These are phyloP conservation scores for Phaethornis superciliosus DNA, from an alignment of 2,113 vertebrate species.

Conservation along the genomic window DNA sequence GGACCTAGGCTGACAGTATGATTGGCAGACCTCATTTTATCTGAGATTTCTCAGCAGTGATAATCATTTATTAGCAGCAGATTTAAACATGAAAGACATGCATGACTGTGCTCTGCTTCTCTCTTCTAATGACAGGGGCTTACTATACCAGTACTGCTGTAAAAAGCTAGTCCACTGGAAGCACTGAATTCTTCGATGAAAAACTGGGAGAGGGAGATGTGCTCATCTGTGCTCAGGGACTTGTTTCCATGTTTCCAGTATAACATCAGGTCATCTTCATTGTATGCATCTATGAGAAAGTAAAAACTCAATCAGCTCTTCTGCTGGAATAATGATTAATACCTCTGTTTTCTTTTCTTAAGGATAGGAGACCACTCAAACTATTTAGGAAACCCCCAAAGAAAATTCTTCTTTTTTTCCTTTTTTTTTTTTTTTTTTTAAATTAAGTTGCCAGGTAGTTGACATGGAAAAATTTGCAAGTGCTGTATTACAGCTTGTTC, in stretches of 20 bases:
- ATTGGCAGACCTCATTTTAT: background rate
- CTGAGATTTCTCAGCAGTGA: background rate
- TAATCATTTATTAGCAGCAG: background rate
- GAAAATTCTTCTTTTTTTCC: background rate
- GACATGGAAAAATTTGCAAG: background rate
- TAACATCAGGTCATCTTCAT: slow-evolving; percentile 91
- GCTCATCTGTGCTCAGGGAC: slow-evolving; percentile 86
- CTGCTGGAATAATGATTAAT: background rate
- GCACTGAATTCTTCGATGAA: slow-evolving; percentile 91
- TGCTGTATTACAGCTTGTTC: background rate
- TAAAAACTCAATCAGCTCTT: background rate
- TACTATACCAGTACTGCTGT: slow-evolving; percentile 89
- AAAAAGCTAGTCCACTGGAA: slow-evolving; percentile 89
- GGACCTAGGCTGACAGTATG: background rate
- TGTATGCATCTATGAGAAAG: slow-evolving; percentile 86
- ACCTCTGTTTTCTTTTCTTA: background rate
- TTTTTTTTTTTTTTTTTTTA: background rate
- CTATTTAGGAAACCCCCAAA: background rate
- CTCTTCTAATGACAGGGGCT: background rate
- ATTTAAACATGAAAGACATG: background rate
- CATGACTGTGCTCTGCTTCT: background rate
- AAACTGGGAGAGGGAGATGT: slow-evolving; percentile 91
- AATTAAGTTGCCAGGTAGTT: background rate
- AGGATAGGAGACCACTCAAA: background rate
- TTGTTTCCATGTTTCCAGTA: slow-evolving; percentile 94